Evolutionary conservation across 2,113 vertebrate genomes (phyloP).

Genomic region (Pan paniscus): DNA sequence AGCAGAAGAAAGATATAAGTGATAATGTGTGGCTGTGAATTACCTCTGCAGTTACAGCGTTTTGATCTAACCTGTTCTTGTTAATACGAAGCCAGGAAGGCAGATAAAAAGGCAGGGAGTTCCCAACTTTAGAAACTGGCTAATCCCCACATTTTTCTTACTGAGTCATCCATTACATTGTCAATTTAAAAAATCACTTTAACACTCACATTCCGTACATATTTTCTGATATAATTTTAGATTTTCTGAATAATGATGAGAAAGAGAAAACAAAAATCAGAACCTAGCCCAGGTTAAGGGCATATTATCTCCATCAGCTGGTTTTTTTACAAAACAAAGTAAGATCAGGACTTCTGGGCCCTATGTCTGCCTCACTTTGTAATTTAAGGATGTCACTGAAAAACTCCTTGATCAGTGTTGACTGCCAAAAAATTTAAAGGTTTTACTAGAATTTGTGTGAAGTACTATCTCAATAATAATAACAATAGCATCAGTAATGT

Average conservation of each 20-base stretch:
- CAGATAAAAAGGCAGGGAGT: background rate
- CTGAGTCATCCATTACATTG: conserved; percentile 22
- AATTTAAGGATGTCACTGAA: background rate
- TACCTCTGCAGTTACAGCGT: background rate
- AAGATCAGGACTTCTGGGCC: background rate
- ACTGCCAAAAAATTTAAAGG: background rate
- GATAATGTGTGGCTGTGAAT: conserved; percentile 17
- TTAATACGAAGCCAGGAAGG: background rate
- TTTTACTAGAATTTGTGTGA: background rate
- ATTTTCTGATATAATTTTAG: conserved; percentile 2
- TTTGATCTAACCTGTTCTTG: conserved; percentile 46
- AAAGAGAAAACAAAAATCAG: background rate
- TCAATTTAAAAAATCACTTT: conserved; percentile 30
- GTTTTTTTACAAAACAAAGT: background rate
- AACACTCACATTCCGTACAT: background rate
- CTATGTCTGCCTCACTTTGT: background rate
- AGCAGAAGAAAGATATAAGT: conserved; percentile 55
- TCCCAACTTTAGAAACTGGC: conserved; percentile 30
- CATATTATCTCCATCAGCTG: background rate
- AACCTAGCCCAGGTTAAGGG: background rate
- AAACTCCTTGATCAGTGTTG: background rate
- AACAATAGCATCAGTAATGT: background rate
- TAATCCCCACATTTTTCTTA: conserved; percentile 25
- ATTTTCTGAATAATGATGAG: background rate
- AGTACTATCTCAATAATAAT: background rate